Evolutionary conservation across 2,797 vertebrate species (phyloP), one percentile per base, ranked within the genome.

Genomic region (Paguma larvata): DNA sequence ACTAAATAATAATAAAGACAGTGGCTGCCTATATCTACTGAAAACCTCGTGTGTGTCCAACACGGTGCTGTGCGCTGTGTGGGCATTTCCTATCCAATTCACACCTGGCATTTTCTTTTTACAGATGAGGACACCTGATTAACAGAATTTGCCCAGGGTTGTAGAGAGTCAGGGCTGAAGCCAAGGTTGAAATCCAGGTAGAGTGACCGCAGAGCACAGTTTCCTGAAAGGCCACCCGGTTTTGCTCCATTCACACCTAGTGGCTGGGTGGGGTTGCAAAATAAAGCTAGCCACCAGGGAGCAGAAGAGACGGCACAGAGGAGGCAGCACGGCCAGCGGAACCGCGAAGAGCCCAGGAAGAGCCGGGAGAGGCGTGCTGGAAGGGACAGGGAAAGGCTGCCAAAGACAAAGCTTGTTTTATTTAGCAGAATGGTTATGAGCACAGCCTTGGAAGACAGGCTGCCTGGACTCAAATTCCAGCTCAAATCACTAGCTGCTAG

Each of bases 141-240:
- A 9, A 34, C 14, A 3, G 44, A 30, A 73, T 13, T 18, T 70
- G 48, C 51, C 89, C 32, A 44, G 38, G 30, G 16, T 27, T 65
- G 51, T 67, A 62, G 70, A 77, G 63, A 59, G 32, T 14, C 18
- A 67, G 7, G 27, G 41, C 21, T 30, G 13, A 86, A 86, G 48
- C 63, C 88, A 85, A 63, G 73, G 63, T 25, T 56, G 41, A 72
- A 86, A 73, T 62, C n/a, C 73, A 86, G 34, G 51, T 0, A 59
- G 0, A 44, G 6, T 32, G 65, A 65, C 14, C 53, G 59, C 19
- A 25, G 34, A 79, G n/a, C 23, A 44, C 79, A 48, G 0, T 38
- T 80, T 91, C 56, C 83, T 73, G 46, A 96, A 96, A 86, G 41
- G 5, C 25, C 51, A 62, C 59, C 75, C 25, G 34, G 41, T 34